Percentiles rank a stretch among this genome's conserved stretches.
Evolutionary conservation across 23 tunicate genomes (phyloP).

Genomic region (Ciona savignyi): DNA sequence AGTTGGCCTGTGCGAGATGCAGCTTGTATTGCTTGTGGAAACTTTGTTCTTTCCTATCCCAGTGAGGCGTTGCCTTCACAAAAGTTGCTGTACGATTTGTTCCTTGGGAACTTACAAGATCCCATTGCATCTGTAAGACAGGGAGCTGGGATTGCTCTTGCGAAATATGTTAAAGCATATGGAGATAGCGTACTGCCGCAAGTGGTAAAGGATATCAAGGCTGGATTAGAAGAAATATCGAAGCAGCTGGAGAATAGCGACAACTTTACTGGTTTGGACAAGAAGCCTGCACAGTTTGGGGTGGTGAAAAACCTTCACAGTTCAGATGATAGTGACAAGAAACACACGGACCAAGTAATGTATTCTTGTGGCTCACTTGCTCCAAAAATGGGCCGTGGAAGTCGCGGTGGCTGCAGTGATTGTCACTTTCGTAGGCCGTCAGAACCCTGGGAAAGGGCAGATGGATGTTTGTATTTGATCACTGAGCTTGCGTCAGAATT

Average conservation of each 20-base stretch:
- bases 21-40: constrained; percentile 90
- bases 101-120: constrained; percentile 68
- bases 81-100: constrained; percentile 53
- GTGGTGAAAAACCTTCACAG: constrained; percentile 57
- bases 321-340: constrained; percentile 26
- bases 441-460: constrained; percentile 94
- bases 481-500: constrained; percentile 35
- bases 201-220: constrained; percentile 40
- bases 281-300: constrained; percentile 84
- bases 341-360: constrained; percentile 83
- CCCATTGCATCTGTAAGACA: constrained; percentile 93
- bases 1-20: constrained; percentile 99
- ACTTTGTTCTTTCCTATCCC: constrained; percentile 55
- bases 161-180: constrained; percentile 65
- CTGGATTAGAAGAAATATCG: constrained; percentile 41
- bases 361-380: constrained; percentile 97
- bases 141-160: constrained; percentile 89
- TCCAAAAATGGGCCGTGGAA: constrained; percentile 88
- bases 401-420: constrained; percentile 72
- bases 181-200: constrained; percentile 32
- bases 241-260: constrained; percentile 45
- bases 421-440: constrained; percentile 74
- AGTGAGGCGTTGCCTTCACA: constrained; percentile 20
- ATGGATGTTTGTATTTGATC: constrained; percentile 77
- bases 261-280: constrained; percentile 66